These are phyloP conservation scores for Anas flavirostris DNA, from an alignment of 2,797 vertebrate genomes.

Conservation along the genomic window DNA sequence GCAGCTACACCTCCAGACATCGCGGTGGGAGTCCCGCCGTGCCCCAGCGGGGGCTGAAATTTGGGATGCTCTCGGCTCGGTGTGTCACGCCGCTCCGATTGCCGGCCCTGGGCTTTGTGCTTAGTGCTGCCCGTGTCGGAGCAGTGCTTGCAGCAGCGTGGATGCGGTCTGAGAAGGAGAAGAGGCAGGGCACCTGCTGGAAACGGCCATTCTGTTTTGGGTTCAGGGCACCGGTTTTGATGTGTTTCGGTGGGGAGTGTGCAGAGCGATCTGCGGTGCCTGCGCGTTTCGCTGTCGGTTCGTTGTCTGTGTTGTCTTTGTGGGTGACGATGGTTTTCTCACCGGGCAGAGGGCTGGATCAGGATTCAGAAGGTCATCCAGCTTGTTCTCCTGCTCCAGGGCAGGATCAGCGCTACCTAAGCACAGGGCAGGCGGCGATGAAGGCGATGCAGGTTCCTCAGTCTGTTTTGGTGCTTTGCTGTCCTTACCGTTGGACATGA, in stretches of 20 bases:
- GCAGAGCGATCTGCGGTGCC: background rate
- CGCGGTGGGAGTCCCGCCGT: background rate
- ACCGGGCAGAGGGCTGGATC: background rate
- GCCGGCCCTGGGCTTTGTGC: background rate
- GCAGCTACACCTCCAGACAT: background rate
- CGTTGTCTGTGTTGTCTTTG: accelerated
- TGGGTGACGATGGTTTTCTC: accelerated
- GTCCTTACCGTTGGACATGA: accelerated
- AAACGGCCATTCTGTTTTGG: background rate
- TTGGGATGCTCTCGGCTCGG: accelerated
- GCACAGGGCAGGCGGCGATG: accelerated
- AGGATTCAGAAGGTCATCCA: background rate
- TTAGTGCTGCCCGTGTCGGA: accelerated
- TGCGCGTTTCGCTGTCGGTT: accelerated
- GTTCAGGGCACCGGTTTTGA: accelerated
- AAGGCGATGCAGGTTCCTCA: accelerated
- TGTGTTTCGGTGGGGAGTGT: accelerated
- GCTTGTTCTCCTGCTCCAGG: background rate
- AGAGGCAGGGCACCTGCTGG: background rate
- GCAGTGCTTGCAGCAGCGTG: accelerated
- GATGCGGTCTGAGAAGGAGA: accelerated
- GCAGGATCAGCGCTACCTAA: background rate
- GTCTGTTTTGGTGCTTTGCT: background rate
- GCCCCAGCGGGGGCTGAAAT: background rate
- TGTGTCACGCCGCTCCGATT: accelerated